These are phyloP conservation scores for Lucilia cuprina DNA, from an alignment of 1,140 invertebrate genomes.

Conservation along the genomic window DNA sequence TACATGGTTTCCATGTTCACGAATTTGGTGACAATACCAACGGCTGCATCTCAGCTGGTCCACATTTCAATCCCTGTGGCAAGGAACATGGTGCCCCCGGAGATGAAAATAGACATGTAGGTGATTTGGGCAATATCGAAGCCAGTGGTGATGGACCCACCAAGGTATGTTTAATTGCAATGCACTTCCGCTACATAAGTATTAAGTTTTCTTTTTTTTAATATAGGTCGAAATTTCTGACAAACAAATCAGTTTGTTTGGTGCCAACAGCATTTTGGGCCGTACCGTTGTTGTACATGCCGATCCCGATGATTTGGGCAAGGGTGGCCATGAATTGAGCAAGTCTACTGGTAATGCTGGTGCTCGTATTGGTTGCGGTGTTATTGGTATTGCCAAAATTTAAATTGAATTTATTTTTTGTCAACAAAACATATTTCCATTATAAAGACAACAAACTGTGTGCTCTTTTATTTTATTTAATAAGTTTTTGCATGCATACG, in stretches of 20 bases:
- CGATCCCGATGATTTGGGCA: constrained; percentile 93
- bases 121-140: constrained; percentile 91
- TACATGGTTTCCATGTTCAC: constrained; percentile 94
- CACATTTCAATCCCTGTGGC: constrained; percentile 92
- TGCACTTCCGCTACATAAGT: not conserved
- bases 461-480: not conserved
- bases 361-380: constrained; percentile 92
- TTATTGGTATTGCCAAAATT: constrained; percentile 81
- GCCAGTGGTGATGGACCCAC: constrained; percentile 77
- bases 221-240: constrained; percentile 75
- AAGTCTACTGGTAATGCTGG: constrained; percentile 97
- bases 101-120: constrained; percentile 80
- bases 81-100: constrained; percentile 86
- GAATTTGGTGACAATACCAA: constrained; percentile 97
- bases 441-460: not conserved
- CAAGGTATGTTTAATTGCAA: constrained; percentile 50
- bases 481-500: not conserved
- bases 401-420: constrained; percentile 43
- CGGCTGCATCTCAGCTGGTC: constrained; percentile 93
- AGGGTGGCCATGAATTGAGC: constrained; percentile 92
- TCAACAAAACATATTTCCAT: constrained; percentile 6
- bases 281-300: constrained; percentile 92
- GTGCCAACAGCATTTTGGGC: constrained; percentile 83
- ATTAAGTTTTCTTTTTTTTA: not conserved
- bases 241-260: constrained; percentile 75